Base-by-base conservation (phyloP, 2,888 invertebrate genomes). In the Allygus modestus region DNA sequence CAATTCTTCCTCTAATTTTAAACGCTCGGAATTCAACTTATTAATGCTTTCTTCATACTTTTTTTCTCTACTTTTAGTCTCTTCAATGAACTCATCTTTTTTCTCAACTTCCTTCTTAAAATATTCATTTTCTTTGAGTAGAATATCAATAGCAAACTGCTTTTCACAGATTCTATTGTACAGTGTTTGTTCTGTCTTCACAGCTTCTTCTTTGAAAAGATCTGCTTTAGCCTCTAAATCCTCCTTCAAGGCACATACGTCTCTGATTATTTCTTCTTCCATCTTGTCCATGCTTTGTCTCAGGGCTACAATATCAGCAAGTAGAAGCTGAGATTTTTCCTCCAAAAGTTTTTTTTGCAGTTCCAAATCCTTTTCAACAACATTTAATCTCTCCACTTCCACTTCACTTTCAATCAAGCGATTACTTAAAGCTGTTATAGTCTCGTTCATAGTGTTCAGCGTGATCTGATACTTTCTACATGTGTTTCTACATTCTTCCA, bases 401-500 rank as follows among this genome's bases (percentile, higher is more conserved):
- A 23, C 28, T 33, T 82, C 82, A 26, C 82, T 82, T 17, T 46
- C 73, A 11, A 51, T n/a, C 12, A 82, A 54, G 4, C 82, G 71
- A 23, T 82, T 31, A 51, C 82, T 82, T 9, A 82, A 20, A 31
- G 73, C 82, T 26, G 65, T 46, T 15, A 82, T 71, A 51, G 82
- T 82, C 17, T 82, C 31, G 12, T 82, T 69, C 82, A 82, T 82
- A 20, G 28, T 71, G 51, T 51, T 82, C 23, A 82, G 23, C 51
- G 82, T 71, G n/a, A 82, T 54, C 23, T 82, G 46, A 73, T 82
- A 82, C n/a, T 71, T 71, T 33, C 69, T 71, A 54, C 71, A 82
- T 31, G 65, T 82, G 9, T 28, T 37, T 33, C 20, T 71, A 20
- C 51, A 69, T 31, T 54, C 28, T 51, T 51, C 23, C 15, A 71